These are phyloP conservation scores for Limnothrissa miodon DNA, from an alignment of 2,113 vertebrate genomes.

Conservation along the genomic window DNA sequence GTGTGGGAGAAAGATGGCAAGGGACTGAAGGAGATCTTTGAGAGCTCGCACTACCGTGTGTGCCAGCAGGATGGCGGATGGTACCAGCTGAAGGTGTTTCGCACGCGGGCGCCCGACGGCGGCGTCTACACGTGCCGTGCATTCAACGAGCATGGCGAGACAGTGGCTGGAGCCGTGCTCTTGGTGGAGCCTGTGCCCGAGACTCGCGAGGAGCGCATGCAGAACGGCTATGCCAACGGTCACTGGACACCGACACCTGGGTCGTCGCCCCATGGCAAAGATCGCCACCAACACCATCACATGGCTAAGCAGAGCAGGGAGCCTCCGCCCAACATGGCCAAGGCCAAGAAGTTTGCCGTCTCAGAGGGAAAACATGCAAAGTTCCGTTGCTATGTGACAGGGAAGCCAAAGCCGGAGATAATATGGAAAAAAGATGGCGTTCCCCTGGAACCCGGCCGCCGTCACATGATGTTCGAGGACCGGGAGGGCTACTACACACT, in stretches of 20 bases:
- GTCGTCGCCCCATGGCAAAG: constrained; percentile 50
- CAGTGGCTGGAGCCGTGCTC: constrained; percentile 83
- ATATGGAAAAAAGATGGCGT: constrained; percentile 89
- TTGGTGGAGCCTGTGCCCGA: constrained; percentile 74
- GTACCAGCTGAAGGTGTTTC: constrained; percentile 82
- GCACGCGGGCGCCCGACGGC: constrained; percentile 76
- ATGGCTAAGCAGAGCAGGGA: constrained; percentile 49
- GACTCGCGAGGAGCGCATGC: constrained; percentile 37
- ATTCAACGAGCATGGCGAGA: constrained; percentile 70
- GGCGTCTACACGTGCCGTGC: constrained; percentile 92
- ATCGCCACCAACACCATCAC: constrained; percentile 37
- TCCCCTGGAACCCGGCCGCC: constrained; percentile 70
- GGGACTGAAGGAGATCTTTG: constrained; percentile 84
- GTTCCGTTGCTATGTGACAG: constrained; percentile 91
- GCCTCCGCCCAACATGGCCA: constrained; percentile 52
- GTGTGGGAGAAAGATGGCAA: constrained; percentile 88
- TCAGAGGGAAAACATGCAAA: constrained; percentile 92
- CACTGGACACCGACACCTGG: constrained; percentile 16
- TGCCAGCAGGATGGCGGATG: constrained; percentile 68
- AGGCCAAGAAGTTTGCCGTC: constrained; percentile 83
- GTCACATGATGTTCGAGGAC: constrained; percentile 90
- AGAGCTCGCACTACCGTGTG: constrained; percentile 81
- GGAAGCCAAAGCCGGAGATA: constrained; percentile 94
- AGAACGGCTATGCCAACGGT: constrained; percentile 46
- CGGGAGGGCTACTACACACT: constrained; percentile 93